phyloP scores from a whole-genome alignment of 1,140 invertebrate genomes.

The Cephus cinctus region DNA sequence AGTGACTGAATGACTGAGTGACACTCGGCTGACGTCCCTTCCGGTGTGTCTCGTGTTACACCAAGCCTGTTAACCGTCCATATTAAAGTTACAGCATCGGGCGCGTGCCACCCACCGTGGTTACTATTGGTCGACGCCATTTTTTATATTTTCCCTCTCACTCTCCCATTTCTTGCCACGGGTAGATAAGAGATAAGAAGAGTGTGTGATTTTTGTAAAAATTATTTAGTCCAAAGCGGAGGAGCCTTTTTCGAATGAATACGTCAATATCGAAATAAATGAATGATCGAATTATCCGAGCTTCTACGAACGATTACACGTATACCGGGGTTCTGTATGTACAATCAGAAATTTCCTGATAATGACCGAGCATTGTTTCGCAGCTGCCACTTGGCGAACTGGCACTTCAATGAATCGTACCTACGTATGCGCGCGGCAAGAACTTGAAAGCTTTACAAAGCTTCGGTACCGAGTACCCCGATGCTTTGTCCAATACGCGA shows the following conservation, averaged over 20 bases:
- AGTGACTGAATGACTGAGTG: conserved; percentile 47
- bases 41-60: conserved; percentile 54
- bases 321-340: no score
- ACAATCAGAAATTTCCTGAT: no score
- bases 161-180: no score
- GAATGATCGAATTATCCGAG: conserved; percentile 27
- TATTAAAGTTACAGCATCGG: conserved; percentile 52
- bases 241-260: conserved; percentile 7
- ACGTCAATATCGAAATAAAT: no score
- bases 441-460: no score
- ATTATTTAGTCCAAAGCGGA: not conserved
- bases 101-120: conserved; percentile 52
- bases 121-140: no score
- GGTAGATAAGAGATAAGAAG: no score
- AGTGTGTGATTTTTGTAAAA: no score
- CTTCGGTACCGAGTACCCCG: not conserved
- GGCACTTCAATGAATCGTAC: no score
- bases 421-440: no score
- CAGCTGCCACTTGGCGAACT: conserved; percentile 3
- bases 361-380: conserved; percentile 8
- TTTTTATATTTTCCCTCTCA: no score
- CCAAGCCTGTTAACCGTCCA: conserved; percentile 45
- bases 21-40: conserved; percentile 51
- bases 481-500: conserved; percentile 32
- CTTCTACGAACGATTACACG: not conserved